These are phyloP conservation scores for Phycodurus eques DNA, from an alignment of 2,113 vertebrate genomes.

Conservation along the genomic window DNA sequence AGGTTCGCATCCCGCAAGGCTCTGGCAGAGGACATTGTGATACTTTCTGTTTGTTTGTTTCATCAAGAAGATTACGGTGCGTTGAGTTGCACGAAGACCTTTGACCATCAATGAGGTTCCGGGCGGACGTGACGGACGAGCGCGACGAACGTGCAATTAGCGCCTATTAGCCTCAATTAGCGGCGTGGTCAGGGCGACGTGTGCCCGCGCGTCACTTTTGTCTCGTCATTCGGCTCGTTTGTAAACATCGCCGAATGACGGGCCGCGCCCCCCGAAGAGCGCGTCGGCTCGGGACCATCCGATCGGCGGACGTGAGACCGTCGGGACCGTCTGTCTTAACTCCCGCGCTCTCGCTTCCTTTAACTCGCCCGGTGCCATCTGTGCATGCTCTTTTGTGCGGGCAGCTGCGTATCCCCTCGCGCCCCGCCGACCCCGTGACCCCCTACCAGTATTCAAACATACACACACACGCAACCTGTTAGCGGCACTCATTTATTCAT, in stretches of 20 bases:
- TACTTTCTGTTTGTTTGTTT: too few species aligned
- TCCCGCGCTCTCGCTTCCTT: not conserved
- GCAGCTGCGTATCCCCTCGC: not conserved
- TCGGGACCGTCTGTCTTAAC: conserved; percentile 1
- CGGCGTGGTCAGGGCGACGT: not conserved
- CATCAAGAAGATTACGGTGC: too few species aligned
- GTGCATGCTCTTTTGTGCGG: not conserved
- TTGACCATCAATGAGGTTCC: too few species aligned
- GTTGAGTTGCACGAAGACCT: too few species aligned
- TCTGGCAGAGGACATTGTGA: too few species aligned
- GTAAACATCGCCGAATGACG: not conserved
- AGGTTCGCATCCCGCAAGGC: too few species aligned
- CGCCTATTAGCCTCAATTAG: not conserved
- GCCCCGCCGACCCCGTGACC: not conserved
- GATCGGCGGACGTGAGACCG: not conserved
- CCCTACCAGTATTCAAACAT: not conserved
- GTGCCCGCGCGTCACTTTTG: not conserved
- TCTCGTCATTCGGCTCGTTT: not conserved
- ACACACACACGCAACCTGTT: not conserved
- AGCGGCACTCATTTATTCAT: conserved; percentile 12
- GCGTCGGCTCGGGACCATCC: too few species aligned
- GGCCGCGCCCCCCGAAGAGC: not conserved
- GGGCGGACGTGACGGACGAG: not conserved
- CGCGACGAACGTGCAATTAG: not conserved
- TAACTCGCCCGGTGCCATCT: conserved; percentile 4